Base-by-base conservation (phyloP, 2,888 invertebrate genomes). In the Zelleria hepariella region DNA sequence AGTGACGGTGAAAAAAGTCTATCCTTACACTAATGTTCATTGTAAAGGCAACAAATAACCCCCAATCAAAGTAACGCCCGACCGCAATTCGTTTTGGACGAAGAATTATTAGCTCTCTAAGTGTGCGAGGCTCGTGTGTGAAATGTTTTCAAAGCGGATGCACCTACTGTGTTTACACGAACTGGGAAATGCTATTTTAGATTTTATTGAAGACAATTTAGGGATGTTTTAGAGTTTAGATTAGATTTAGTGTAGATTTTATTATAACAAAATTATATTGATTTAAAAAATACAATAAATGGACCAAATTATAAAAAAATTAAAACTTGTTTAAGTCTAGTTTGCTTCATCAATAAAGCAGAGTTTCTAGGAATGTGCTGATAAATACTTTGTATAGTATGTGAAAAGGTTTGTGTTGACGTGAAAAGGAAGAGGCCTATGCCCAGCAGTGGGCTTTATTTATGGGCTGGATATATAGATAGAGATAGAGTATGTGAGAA, bases 21-120 rank as follows among this genome's bases (percentile, higher is more conserved):
- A 70, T 68, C 67, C 70, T 68, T 65, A 63, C 73, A 75, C 86
- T 86, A 86, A 87, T 86, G 84, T 77, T 75, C 78, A 81, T 84
- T 85, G 85, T 82, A 85, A 81, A 84, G 76, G 83, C 79, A 86
- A 86, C 87, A 86, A 87, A 87, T 80, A 82, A 75, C 83, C 75
- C 73, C 75, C 80, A 84, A 86, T 87, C 87, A 85, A 84, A 84
- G 82, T 82, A 82, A 84, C 82, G 80, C 79, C 74, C 82, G 75
- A 80, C 84, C 83, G 80, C 83, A 74, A 86, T 87, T 86, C 82
- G 80, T 86, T 80, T 78, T 75, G 70, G 70, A 74, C 70, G 71
- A 76, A 85, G 86, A 86, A 78, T 82, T 82, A 86, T 83, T 73
- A 80, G 76, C 74, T 77, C 77, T 72, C 75, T 78, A 75, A 78